Evolutionary conservation across 1,140 invertebrate species (phyloP).

Genomic region (Marisa cornuarietis): DNA sequence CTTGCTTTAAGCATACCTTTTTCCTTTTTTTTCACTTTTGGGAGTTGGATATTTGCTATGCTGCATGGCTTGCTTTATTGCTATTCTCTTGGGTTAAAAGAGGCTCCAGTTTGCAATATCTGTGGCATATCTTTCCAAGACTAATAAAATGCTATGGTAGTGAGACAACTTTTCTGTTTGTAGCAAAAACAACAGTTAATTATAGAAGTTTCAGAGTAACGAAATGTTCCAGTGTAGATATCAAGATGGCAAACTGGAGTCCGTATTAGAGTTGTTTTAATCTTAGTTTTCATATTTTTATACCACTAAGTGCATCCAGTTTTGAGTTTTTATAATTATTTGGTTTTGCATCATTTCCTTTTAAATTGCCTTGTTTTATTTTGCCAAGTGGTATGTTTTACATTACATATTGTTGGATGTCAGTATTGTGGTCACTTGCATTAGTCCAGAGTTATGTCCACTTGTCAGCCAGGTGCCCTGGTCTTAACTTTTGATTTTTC

Average conservation of each 20-base stretch:
- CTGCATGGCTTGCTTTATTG: slow-evolving; percentile 11
- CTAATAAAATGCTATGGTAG: too few relatives aligned
- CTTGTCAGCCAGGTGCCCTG: slow-evolving; percentile 3
- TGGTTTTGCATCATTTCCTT: slow-evolving; percentile 3
- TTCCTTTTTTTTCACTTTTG: too few relatives aligned
- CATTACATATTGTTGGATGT: slow-evolving; percentile 12
- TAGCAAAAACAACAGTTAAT: too few relatives aligned
- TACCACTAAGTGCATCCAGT: neutral
- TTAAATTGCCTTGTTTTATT: neutral
- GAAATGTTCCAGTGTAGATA: too few relatives aligned
- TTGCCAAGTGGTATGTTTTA: neutral
- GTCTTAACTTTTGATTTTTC: slow-evolving; percentile 32
- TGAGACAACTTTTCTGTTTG: too few relatives aligned
- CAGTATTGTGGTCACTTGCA: neutral
- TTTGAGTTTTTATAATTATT: neutral
- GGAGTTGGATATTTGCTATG: neutral
- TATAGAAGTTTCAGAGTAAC: too few relatives aligned
- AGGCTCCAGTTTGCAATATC: too few relatives aligned
- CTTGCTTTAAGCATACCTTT: too few relatives aligned
- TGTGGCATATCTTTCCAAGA: too few relatives aligned
- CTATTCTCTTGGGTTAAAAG: neutral
- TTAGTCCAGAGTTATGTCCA: slow-evolving; percentile 3
- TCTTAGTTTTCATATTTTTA: too few relatives aligned
- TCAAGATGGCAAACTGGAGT: too few relatives aligned
- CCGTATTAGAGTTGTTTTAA: too few relatives aligned